Percentiles rank a stretch among this genome's conserved stretches.
Conservation (phyloP, 2,888 invertebrate species). For the Meliscaeva auricollis region DNA sequence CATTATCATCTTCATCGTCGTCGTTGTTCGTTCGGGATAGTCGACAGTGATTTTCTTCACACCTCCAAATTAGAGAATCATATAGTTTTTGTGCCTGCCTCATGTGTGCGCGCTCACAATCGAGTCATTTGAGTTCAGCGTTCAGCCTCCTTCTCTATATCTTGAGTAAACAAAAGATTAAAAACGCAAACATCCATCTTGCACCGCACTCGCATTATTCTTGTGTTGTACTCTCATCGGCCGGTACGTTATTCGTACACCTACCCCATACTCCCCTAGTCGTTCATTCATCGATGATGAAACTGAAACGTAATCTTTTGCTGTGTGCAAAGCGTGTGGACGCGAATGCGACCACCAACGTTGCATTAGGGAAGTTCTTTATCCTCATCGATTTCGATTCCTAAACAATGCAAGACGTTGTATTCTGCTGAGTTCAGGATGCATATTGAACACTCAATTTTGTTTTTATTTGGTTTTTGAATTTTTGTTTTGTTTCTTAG, state of each 20-base stretch:
- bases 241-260: background rate
- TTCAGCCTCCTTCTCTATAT: conserved; percentile 28
- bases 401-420: conserved; percentile 69
- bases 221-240: background rate
- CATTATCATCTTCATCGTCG: background rate
- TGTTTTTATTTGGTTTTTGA: conserved; percentile 6
- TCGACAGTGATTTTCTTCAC: conserved; percentile 69
- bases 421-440: conserved; percentile 49
- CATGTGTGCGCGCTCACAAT: conserved; percentile 32
- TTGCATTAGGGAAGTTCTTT: conserved; percentile 56
- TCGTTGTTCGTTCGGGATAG: background rate
- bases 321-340: conserved; percentile 66
- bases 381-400: conserved; percentile 71
- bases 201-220: conserved; percentile 46
- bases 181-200: conserved; percentile 69
- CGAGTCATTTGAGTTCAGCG: conserved; percentile 29
- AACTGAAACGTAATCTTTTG: conserved; percentile 73
- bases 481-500: conserved; percentile 78
- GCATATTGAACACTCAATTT: conserved; percentile 78
- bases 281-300: conserved; percentile 50
- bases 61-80: conserved; percentile 64
- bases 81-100: background rate
- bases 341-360: conserved; percentile 66
- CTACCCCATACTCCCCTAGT: conserved; percentile 19
- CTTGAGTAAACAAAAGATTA: conserved; percentile 70